Conservation (phyloP, 2,113 vertebrate species). For the Turdus rufiventris region DNA sequence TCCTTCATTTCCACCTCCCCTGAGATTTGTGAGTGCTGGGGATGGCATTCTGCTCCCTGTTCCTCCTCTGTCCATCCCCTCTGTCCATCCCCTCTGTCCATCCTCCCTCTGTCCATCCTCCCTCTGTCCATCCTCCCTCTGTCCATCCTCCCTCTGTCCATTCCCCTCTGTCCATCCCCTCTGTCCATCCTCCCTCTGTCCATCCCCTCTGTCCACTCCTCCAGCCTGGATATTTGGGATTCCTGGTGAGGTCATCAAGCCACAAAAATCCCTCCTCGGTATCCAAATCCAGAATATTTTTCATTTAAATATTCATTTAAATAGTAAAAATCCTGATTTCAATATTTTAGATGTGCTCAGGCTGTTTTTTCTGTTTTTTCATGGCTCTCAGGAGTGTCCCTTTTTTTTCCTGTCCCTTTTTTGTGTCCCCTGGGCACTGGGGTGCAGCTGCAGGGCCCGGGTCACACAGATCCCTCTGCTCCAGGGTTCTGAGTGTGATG, state of each 20-base stretch:
- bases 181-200: no score
- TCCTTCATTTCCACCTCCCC: background rate
- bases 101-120: no score
- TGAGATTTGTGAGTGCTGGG: background rate
- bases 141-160: background rate
- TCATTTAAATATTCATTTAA: background rate
- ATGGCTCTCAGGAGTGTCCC: rapidly evolving
- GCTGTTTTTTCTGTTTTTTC: background rate
- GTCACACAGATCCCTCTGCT: no score
- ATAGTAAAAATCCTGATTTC: no score
- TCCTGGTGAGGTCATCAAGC: background rate
- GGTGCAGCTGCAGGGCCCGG: no score
- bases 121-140: background rate
- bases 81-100: background rate
- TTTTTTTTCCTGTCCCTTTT: no score
- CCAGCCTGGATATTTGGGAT: background rate
- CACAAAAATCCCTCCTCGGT: background rate
- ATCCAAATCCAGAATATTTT: background rate
- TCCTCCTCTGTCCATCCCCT: background rate
- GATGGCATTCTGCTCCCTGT: background rate
- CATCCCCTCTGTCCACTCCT: no score
- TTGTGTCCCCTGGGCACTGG: no score
- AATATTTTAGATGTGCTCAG: background rate
- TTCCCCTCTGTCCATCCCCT: no score
- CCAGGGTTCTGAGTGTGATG: background rate